Evolutionary conservation across 2,113 vertebrate genomes (phyloP).

Genomic region (Patagioenas fasciata): DNA sequence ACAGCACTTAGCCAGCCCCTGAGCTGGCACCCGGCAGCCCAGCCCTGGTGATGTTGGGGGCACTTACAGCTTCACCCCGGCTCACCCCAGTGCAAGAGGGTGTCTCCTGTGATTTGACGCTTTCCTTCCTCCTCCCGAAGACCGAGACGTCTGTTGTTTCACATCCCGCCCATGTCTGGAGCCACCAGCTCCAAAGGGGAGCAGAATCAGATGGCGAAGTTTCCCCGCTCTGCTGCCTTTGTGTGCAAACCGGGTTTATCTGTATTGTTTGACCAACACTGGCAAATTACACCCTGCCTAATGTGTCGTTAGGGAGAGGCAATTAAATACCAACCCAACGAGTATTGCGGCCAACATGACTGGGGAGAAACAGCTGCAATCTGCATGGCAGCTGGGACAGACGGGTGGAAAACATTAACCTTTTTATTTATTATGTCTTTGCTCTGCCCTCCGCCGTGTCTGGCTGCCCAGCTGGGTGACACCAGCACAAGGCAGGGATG

Average conservation of each 20-base stretch:
- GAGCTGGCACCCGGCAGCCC: not conserved
- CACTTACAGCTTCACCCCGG: not conserved
- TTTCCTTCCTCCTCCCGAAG: not conserved
- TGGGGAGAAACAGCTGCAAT: conserved; percentile 43
- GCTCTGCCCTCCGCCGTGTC: not conserved
- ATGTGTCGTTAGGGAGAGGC: conserved; percentile 50
- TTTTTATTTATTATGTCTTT: not conserved
- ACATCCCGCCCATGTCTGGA: conserved; percentile 35
- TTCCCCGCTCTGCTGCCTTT: conserved; percentile 25
- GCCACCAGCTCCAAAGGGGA: not conserved
- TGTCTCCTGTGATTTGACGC: not conserved
- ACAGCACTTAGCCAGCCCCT: not conserved
- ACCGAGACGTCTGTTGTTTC: not conserved
- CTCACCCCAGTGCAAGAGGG: rapidly evolving
- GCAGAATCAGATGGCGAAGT: not conserved
- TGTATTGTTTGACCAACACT: conserved; percentile 41
- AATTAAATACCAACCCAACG: conserved; percentile 57
- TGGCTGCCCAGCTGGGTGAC: not conserved
- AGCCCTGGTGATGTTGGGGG: not conserved
- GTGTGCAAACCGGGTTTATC: conserved; percentile 42
- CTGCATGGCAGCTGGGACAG: conserved; percentile 25
- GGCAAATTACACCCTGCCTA: conserved; percentile 47
- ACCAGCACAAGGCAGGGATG: not conserved
- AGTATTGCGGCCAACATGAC: conserved; percentile 5
- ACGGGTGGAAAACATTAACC: not conserved